Percentiles rank a stretch among this genome's conserved stretches.
phyloP scores from a whole-genome alignment of 2,797 vertebrate genomes.

The Trematomus bernacchii region DNA sequence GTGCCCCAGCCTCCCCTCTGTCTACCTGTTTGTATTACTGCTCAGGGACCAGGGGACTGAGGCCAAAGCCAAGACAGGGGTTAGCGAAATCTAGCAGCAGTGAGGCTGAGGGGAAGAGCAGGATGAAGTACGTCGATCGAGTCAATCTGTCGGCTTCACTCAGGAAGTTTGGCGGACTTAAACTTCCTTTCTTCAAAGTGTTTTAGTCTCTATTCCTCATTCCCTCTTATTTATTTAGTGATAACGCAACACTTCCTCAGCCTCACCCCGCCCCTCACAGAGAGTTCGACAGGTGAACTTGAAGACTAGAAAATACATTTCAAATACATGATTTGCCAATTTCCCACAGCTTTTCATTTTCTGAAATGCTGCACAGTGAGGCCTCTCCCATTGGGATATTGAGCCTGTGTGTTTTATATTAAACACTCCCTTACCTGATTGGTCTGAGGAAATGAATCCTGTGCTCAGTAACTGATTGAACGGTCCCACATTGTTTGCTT shows the following conservation, averaged over 20 bases:
- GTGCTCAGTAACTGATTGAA: slow-evolving; percentile 24
- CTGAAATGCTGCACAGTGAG: background rate
- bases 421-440: slow-evolving; percentile 12
- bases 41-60: slow-evolving; percentile 17
- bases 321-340: background rate
- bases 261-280: background rate
- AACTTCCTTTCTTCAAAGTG: background rate
- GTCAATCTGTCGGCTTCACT: slow-evolving; percentile 1
- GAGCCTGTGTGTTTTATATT: slow-evolving; percentile 11
- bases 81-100: slow-evolving; percentile 46
- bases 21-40: slow-evolving; percentile 68
- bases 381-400: slow-evolving; percentile 19
- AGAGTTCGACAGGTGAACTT: background rate
- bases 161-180: slow-evolving; percentile 15
- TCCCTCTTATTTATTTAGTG: background rate
- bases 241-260: background rate
- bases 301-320: slow-evolving; percentile 8
- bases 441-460: slow-evolving; percentile 21
- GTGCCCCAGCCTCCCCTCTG: slow-evolving; percentile 30
- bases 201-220: background rate
- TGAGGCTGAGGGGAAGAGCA: slow-evolving; percentile 26
- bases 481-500: slow-evolving; percentile 8
- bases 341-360: slow-evolving; percentile 21
- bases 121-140: slow-evolving; percentile 30
- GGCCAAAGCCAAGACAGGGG: slow-evolving; percentile 16